Conservation (phyloP, 2,113 vertebrate genomes). For the Sialia sialis region DNA sequence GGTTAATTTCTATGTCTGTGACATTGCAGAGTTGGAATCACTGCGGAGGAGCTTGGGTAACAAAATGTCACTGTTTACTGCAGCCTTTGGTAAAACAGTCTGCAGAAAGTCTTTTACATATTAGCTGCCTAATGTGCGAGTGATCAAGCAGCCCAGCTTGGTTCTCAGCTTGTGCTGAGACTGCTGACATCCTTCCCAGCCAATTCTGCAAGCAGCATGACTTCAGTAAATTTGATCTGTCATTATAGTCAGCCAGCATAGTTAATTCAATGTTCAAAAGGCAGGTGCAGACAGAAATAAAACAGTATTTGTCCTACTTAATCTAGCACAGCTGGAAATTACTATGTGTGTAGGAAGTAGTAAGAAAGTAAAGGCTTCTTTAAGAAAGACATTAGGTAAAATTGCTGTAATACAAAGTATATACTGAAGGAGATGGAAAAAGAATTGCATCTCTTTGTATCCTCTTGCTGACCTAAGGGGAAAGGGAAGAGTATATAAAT, state of each 20-base stretch:
- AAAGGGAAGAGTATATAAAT: not conserved
- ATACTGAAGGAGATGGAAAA: not conserved
- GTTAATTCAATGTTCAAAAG: constrained; percentile 43
- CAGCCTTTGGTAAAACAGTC: not conserved
- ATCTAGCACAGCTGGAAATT: not conserved
- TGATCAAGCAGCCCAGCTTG: not conserved
- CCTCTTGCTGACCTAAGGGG: not conserved
- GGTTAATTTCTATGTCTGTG: not conserved
- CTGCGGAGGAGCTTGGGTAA: not conserved
- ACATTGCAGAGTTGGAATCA: not conserved
- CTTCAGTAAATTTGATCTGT: constrained; percentile 26
- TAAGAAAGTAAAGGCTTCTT: not conserved
- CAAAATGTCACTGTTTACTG: not conserved
- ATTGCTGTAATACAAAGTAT: not conserved
- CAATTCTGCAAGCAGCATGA: not conserved
- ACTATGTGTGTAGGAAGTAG: not conserved
- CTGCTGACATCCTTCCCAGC: not conserved
- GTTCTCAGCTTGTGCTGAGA: not conserved
- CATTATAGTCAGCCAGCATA: not conserved
- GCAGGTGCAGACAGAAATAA: constrained; percentile 65
- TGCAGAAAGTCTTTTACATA: not conserved
- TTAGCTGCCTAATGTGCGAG: not conserved
- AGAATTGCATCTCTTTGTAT: not conserved
- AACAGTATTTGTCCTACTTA: constrained; percentile 24
- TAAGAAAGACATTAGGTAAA: not conserved